Base-by-base conservation (phyloP, 2,888 invertebrate species). In the Drosophila basisetae region DNA sequence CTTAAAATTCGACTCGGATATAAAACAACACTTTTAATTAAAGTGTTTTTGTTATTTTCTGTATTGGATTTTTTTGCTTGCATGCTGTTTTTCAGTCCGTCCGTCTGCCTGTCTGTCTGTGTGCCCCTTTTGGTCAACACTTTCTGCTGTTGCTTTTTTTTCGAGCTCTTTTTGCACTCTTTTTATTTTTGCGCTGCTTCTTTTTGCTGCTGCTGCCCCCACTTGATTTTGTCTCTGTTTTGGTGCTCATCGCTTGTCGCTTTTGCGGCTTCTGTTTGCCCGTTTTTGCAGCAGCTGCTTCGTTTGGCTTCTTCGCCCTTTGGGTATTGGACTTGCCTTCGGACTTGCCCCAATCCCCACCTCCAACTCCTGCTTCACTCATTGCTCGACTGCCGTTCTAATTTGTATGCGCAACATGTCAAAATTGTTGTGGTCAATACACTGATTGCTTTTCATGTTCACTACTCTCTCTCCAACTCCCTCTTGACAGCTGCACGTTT, bases 391-490 rank as follows among this genome's bases (percentile, higher is more conserved):
- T 33, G 68, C 78, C 74, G 78, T 70, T 78, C 90, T 88, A 91
- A 88, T 88, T 88, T 88, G 90, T 91, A 88, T 88, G 88, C 88
- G 90, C 89, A 88, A 79, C 88, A 91, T 88, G 88, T 91, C 90
- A 88, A 91, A 91, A 88, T 90, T 89, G 84, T 88, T 91, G 91
- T 88, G 88, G 88, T 91, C 88, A 88, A 88, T 88, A 91, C 88
- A 83, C 90, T 90, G 88, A 91, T 88, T 88, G 88, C 89, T 90
- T 91, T 89, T 88, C 86, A 85, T 91, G 91, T 83, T 58, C 30
- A 10, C 16, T 41, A 7, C 11, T 4, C 22, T 31, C 52, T 76
- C 64, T 43, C 22, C 6, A 1, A 43, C 61, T 72, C 68, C 59
- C 52, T 59, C 76, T 68, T 74, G 75, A 47, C 47, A 47, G 47